Evolutionary conservation across 2,113 vertebrate genomes (phyloP).

Genomic region (Bolborhynchus lineola): DNA sequence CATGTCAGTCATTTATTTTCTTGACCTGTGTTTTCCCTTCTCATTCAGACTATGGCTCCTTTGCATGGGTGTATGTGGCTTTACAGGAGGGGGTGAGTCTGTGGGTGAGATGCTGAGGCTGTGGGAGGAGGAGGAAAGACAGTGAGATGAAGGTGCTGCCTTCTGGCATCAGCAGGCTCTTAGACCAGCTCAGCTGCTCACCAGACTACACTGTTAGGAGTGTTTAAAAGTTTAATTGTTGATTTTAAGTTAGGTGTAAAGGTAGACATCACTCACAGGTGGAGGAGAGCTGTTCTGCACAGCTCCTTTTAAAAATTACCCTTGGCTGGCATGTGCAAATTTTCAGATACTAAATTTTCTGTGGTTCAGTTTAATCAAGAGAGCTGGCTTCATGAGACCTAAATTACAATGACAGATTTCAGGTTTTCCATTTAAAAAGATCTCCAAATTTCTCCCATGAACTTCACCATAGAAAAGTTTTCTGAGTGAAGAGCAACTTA

Average conservation of each 20-base stretch:
- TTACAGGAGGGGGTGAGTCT: not conserved
- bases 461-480: not conserved
- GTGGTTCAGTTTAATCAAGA: not conserved
- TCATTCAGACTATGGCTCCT: not conserved
- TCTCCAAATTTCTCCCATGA: not conserved
- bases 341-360: not conserved
- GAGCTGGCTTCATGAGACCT: not conserved
- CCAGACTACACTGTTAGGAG: not conserved
- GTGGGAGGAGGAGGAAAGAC: not conserved
- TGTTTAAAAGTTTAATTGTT: not conserved
- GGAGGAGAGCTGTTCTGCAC: not conserved
- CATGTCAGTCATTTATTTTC: accelerated
- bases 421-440: not conserved
- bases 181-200: not conserved
- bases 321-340: not conserved
- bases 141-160: not conserved
- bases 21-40: not conserved
- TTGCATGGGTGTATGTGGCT: not conserved
- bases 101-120: accelerated
- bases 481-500: not conserved
- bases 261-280: not conserved
- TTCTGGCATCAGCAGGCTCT: not conserved
- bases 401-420: not conserved
- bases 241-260: not conserved
- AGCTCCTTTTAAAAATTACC: not conserved